These are phyloP conservation scores for Aphelinus certus DNA, from an alignment of 1,140 invertebrate species.

Conservation along the genomic window DNA sequence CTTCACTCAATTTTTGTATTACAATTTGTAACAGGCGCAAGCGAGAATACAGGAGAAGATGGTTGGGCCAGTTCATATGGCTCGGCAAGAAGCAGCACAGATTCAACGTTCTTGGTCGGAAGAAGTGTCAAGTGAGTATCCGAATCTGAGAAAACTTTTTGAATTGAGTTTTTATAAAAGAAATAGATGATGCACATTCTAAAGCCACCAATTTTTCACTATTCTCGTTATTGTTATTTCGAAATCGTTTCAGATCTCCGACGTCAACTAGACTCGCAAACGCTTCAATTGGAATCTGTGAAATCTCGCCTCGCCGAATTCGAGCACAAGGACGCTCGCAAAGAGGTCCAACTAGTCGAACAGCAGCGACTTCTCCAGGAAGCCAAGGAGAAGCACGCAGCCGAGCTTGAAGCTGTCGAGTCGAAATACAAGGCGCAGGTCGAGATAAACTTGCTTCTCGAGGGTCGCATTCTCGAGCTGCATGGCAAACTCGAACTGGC, in stretches of 20 bases:
- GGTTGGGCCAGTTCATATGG: slow-evolving; percentile 50
- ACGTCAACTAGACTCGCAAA: slow-evolving; percentile 60
- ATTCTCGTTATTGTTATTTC: background rate
- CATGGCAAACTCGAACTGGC: slow-evolving; percentile 66
- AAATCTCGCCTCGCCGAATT: slow-evolving; percentile 60
- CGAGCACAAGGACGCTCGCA: slow-evolving; percentile 63
- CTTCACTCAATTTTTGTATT: slow-evolving; percentile 9
- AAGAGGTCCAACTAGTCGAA: slow-evolving; percentile 64
- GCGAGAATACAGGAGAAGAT: slow-evolving; percentile 56
- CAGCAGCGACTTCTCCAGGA: slow-evolving; percentile 64
- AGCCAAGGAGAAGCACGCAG: slow-evolving; percentile 66
- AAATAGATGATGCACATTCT: background rate
- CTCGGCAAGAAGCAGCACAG: slow-evolving; percentile 55
- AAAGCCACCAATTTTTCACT: background rate
- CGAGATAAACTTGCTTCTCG: slow-evolving; percentile 73
- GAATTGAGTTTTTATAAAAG: background rate
- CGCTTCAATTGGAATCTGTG: slow-evolving; percentile 59
- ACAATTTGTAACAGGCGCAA: slow-evolving; percentile 50
- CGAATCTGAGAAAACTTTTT: too few species aligned
- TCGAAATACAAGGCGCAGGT: slow-evolving; percentile 78
- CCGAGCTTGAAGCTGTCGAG: slow-evolving; percentile 70
- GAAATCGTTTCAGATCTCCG: slow-evolving; percentile 53
- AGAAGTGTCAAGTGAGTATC: slow-evolving; percentile 56
- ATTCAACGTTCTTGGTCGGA: slow-evolving; percentile 59
- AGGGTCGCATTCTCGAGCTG: slow-evolving; percentile 74